Evolutionary conservation across 92 coral and sea anemone species (phyloP), one percentile per base, ranked within the genome.

Genomic region (Parazoanthus darwini): DNA sequence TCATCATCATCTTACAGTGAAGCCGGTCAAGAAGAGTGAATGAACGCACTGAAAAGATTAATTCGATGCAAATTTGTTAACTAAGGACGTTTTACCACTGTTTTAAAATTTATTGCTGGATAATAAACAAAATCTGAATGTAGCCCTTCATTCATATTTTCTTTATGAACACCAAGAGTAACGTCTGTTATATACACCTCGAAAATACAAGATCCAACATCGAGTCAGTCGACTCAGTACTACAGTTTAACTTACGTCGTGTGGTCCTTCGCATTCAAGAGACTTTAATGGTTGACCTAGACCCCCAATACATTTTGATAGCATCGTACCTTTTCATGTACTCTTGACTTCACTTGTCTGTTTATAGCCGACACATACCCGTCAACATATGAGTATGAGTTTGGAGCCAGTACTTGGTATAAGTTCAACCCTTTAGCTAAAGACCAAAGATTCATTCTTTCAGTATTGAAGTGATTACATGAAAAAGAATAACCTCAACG

Each of bases 331-430:
- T 91, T 93, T 79, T 97, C 95, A 81, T 97, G 94, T 26, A 97
- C 93, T 89, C 91, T 93, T 25, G 99, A 97, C 87, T 97, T 97
- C 42, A 97, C 98, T 48, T 92, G 89, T 86, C 95, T 91, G 66
- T 97, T 97, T 73, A 97, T 97, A 20, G 99, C 89, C 8, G 99
- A 97, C 85, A 97, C 94, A 81, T 97, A 97, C 5, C 98, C 98
- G 87, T 92, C 95, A 39, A 95, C 99, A 77, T 94, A 95, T 3
- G 99, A 97, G 90, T 95, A 97, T 1, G 99, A 93, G 86, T 97
- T 97, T 1, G 99, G 99, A 4, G 99, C 98, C 56, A 97, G 90
- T 6, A 95, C 96, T 93, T 97, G 99, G 81, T 97, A 97, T 33
- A 97, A 91, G 86, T 97, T 97, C 43, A 97, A 90, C 15, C 97